A percentile compares a stretch with the other conserved stretches of the same genome.
Conservation (phyloP, 2,888 invertebrate genomes). For the Hymenopus coronatus region DNA sequence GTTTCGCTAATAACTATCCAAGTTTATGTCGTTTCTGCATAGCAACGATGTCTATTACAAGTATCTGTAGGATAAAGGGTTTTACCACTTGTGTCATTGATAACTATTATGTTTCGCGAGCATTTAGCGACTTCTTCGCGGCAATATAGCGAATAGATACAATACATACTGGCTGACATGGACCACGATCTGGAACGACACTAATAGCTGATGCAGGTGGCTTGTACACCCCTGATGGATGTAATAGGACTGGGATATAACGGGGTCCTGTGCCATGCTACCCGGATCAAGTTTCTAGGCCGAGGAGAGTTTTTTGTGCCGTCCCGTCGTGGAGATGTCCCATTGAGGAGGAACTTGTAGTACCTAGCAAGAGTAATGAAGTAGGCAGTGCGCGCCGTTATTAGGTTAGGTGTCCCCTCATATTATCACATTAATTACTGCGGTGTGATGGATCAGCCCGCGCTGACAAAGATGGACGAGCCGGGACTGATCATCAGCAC, state of each 20-base stretch:
- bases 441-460: background rate
- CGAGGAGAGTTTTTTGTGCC: background rate
- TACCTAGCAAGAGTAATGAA: background rate
- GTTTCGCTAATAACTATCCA: too few species aligned
- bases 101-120: too few species aligned
- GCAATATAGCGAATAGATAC: too few species aligned
- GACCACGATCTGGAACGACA: too few species aligned
- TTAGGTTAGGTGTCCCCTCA: background rate
- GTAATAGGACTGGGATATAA: background rate
- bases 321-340: background rate
- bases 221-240: background rate
- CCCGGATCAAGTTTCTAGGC: background rate
- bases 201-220: too few species aligned
- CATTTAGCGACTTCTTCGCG: too few species aligned
- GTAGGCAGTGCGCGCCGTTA: background rate
- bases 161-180: too few species aligned
- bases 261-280: background rate
- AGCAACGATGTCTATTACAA: too few species aligned
- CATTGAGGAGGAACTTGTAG: too few species aligned
- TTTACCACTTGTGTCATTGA: too few species aligned
- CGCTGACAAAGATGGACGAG: constrained; percentile 11
- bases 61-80: too few species aligned
- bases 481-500: background rate
- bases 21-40: too few species aligned
- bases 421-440: background rate